Evolutionary conservation across 1,140 invertebrate genomes (phyloP).

Genomic region (Eurosta solidaginis): DNA sequence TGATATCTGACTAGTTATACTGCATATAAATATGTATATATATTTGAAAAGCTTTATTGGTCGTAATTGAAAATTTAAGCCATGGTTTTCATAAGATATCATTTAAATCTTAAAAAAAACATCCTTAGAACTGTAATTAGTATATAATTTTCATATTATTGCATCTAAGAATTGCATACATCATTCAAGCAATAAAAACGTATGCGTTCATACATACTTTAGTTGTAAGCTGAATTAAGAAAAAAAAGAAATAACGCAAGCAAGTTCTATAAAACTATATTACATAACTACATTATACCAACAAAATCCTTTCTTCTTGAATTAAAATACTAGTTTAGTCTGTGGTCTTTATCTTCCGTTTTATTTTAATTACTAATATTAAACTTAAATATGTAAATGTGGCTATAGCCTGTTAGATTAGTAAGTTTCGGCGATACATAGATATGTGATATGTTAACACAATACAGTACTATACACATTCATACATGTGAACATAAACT

Average conservation of each 20-base stretch:
- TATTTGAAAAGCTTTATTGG: not conserved
- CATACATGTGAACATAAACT: not conserved
- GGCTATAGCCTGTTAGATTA: not conserved
- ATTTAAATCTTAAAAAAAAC: not conserved
- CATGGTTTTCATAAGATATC: not conserved
- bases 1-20: conserved; percentile 27
- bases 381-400: not conserved
- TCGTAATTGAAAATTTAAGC: not conserved
- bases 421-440: conserved; percentile 24
- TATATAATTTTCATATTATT: not conserved
- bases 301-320: not conserved
- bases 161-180: not conserved
- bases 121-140: not conserved
- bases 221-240: not conserved
- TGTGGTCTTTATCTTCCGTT: not conserved
- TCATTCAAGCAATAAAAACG: not conserved
- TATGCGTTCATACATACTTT: not conserved
- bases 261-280: not conserved
- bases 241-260: not conserved
- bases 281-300: not conserved
- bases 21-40: not conserved
- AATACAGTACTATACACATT: conserved; percentile 11
- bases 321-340: not conserved
- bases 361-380: not conserved
- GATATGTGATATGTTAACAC: conserved; percentile 26